Base-by-base conservation (phyloP, 2,113 vertebrate species). In the Callionymus lyra region DNA sequence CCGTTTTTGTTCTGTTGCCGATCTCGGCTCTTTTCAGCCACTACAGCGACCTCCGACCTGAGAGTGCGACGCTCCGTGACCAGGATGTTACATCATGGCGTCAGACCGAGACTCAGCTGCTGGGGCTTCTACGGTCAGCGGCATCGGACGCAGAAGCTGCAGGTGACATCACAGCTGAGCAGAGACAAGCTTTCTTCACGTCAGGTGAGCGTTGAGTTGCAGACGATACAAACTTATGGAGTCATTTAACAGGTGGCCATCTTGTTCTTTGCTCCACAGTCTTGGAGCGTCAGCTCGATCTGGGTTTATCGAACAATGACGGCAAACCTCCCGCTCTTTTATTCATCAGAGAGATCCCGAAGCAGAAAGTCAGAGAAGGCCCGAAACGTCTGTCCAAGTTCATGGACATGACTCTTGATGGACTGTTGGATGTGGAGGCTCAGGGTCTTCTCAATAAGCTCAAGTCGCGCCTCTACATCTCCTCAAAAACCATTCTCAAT, bases 1-100 rank as follows among this genome's bases (percentile, higher is more conserved):
- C 87, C 0, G 38, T 51, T 34, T 90, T 86, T 3, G 15, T 88
- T 33, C 84, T 91, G 9, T 90, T 84, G 69, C 82, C 75, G 41
- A 81, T 89, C 68, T 80, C 68, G 9, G 59, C 70, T 31, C 75
- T 77, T 34, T 78, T 82, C 32, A 61, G 80, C 41, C 56, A 80
- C 58, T 84, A 80, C 54, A 16, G 41, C 9, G 73, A 84, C 48
- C 59, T 50, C 3, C 50, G 53, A 15, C 45, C 80, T 9, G 81
- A 81, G 44, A 45, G 34, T 4, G 19, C 12, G 12, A 44, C 46
- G 2, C 65, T 65, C 16, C 82, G 54, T 0, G 63, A 68, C 2
- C 48, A 47, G 0, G 11, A 65, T 0, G 1, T 57, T n/a, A 52
- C 79, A 14, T 51, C 65, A 21, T 81, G 58, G 46, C 75, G 50